phyloP scores from a whole-genome alignment of 2,797 vertebrate genomes.

The Falco biarmicus region DNA sequence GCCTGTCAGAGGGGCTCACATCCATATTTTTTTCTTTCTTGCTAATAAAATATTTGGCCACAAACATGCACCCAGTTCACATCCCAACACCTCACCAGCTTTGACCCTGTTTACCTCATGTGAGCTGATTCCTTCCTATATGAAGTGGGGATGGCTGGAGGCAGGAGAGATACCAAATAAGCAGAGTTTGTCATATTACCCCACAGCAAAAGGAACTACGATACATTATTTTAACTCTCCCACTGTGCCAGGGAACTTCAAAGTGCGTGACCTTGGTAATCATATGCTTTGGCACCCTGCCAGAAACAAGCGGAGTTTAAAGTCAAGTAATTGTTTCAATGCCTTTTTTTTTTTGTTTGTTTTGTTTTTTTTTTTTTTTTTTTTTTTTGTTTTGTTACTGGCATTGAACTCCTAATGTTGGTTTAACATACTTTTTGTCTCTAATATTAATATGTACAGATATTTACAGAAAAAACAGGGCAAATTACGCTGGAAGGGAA shows the following conservation, averaged over 20 bases:
- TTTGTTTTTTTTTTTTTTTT: neutral
- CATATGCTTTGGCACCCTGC: slow-evolving; percentile 22
- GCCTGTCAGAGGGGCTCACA: neutral
- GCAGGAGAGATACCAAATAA: slow-evolving; percentile 35
- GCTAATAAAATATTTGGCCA: slow-evolving; percentile 11
- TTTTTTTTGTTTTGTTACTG: neutral
- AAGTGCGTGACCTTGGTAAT: slow-evolving; percentile 30
- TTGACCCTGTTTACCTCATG: neutral
- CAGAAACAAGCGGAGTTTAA: slow-evolving; percentile 10
- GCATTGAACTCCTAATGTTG: neutral
- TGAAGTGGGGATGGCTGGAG: slow-evolving; percentile 26
- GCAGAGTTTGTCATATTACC: neutral
- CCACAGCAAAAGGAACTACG: neutral
- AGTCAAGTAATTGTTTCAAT: slow-evolving; percentile 13
- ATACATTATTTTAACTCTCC: slow-evolving; percentile 34
- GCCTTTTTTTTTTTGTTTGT: neutral
- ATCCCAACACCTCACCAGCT: neutral
- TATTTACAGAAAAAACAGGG: slow-evolving; percentile 38
- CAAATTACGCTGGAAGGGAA: neutral
- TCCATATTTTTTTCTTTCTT: neutral
- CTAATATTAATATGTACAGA: neutral
- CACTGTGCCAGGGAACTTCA: slow-evolving; percentile 56
- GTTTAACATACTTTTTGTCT: slow-evolving; percentile 11
- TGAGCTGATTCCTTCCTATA: neutral
- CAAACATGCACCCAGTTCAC: neutral